phyloP scores from a whole-genome alignment of 2,888 invertebrate species.

The Chaetogeoica ovagalla region DNA sequence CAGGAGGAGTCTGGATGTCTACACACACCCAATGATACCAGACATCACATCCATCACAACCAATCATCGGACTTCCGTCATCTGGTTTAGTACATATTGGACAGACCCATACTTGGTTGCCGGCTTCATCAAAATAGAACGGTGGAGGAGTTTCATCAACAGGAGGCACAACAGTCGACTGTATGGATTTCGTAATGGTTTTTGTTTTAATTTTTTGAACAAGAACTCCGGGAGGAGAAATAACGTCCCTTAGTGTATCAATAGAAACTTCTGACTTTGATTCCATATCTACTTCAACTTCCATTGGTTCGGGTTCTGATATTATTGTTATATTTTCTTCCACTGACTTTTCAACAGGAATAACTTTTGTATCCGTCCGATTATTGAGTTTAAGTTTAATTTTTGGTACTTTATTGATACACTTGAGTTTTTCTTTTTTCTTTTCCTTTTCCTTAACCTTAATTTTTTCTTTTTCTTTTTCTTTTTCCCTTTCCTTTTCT shows the following conservation, averaged over 20 bases:
- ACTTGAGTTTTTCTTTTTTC: conserved; percentile 33
- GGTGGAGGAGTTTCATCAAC: conserved; percentile 18
- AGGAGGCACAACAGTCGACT: not conserved
- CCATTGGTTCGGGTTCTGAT: conserved; percentile 37
- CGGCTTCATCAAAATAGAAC: conserved; percentile 59
- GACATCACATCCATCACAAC: conserved; percentile 94
- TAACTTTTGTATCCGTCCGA: conserved; percentile 16
- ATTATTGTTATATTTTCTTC: conserved; percentile 17
- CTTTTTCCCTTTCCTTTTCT: conserved; percentile 1
- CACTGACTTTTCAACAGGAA: conserved; percentile 16
- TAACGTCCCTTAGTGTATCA: not conserved
- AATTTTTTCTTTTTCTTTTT: conserved; percentile 10
- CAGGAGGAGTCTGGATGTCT: conserved; percentile 79
- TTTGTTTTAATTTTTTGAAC: conserved; percentile 39
- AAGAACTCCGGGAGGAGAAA: conserved; percentile 41
- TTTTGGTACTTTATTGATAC: conserved; percentile 45
- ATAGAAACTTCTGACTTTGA: conserved; percentile 28
- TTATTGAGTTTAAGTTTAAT: conserved; percentile 36
- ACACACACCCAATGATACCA: conserved; percentile 92
- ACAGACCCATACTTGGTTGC: conserved; percentile 94
- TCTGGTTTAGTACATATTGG: conserved; percentile 91
- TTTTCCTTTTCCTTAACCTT: conserved; percentile 29
- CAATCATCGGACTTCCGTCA: conserved; percentile 96
- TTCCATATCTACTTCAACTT: conserved; percentile 35
- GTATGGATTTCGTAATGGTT: conserved; percentile 8